Evolutionary conservation across 1,140 invertebrate species (phyloP).

Genomic region (Halesus radiatus): DNA sequence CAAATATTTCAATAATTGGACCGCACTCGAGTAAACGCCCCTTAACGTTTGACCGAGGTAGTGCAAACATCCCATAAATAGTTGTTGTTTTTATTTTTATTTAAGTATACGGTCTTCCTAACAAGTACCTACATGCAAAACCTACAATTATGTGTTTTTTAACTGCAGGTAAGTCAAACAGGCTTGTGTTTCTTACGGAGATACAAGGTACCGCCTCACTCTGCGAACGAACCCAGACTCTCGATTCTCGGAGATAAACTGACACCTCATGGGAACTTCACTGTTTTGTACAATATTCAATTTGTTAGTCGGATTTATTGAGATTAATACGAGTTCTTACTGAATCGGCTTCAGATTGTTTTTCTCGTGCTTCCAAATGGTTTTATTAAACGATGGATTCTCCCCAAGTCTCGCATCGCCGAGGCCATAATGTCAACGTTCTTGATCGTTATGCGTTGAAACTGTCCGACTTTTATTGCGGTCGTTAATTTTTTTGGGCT

Average conservation of each 20-base stretch:
- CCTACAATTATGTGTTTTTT: constrained; percentile 10
- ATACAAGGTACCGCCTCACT: not conserved
- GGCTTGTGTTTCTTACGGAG: not conserved
- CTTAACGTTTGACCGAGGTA: not conserved
- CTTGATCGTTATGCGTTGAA: constrained; percentile 1
- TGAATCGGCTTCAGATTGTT: too few species aligned
- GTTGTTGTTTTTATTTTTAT: constrained; percentile 7
- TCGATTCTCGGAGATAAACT: not conserved
- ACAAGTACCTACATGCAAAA: not conserved
- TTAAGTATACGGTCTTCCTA: not conserved
- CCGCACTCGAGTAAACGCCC: constrained; percentile 13
- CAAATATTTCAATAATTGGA: constrained; percentile 38
- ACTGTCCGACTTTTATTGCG: not conserved
- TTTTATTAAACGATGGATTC: too few species aligned
- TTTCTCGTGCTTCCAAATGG: too few species aligned
- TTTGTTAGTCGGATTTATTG: too few species aligned
- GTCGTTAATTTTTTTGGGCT: constrained; percentile 29
- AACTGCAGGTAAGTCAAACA: constrained; percentile 14
- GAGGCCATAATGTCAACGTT: too few species aligned
- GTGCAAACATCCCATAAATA: constrained; percentile 22
- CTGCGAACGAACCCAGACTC: not conserved
- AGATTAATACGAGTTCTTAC: too few species aligned
- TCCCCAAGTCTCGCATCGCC: too few species aligned
- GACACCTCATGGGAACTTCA: too few species aligned
- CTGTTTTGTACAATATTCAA: too few species aligned